phyloP scores from a whole-genome alignment of 1,140 invertebrate genomes.

The Drosophila setifemur region DNA sequence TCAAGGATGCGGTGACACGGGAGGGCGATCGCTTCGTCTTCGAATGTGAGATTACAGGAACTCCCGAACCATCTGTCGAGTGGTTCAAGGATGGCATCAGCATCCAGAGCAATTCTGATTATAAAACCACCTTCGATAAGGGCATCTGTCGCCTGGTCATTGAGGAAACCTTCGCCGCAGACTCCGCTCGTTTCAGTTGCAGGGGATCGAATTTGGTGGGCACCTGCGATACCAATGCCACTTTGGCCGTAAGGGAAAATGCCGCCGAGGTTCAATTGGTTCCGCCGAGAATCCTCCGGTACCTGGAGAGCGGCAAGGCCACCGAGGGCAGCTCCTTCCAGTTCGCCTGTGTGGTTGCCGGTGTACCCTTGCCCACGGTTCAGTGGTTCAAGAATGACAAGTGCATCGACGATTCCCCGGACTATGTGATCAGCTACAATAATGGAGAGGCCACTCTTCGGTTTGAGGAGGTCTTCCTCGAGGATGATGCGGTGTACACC shows the following conservation, averaged over 20 bases:
- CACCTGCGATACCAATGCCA: constrained; percentile 87
- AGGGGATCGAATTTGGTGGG: constrained; percentile 89
- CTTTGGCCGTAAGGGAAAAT: constrained; percentile 89
- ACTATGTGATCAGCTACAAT: constrained; percentile 87
- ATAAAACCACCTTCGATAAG: constrained; percentile 87
- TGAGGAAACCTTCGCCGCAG: constrained; percentile 85
- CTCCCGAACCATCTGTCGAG: constrained; percentile 90
- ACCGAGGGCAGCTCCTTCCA: constrained; percentile 87
- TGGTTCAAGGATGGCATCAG: constrained; percentile 89
- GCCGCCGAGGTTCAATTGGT: constrained; percentile 84
- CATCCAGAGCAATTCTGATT: constrained; percentile 84
- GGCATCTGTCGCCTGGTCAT: constrained; percentile 89
- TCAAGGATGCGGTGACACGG: constrained; percentile 88
- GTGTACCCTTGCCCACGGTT: constrained; percentile 90
- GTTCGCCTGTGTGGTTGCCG: constrained; percentile 88
- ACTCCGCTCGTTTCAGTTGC: constrained; percentile 88
- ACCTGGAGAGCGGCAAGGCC: constrained; percentile 85
- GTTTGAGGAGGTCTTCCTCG: constrained; percentile 86
- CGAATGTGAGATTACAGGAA: constrained; percentile 89
- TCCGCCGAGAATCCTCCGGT: constrained; percentile 86
- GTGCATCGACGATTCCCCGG: constrained; percentile 84
- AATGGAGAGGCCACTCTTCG: constrained; percentile 89
- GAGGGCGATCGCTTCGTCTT: constrained; percentile 89
- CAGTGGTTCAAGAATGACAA: constrained; percentile 89
- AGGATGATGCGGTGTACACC: constrained; percentile 87